Evolutionary conservation across 2,888 invertebrate genomes (phyloP).

Genomic region (Thymelicus lineola): DNA sequence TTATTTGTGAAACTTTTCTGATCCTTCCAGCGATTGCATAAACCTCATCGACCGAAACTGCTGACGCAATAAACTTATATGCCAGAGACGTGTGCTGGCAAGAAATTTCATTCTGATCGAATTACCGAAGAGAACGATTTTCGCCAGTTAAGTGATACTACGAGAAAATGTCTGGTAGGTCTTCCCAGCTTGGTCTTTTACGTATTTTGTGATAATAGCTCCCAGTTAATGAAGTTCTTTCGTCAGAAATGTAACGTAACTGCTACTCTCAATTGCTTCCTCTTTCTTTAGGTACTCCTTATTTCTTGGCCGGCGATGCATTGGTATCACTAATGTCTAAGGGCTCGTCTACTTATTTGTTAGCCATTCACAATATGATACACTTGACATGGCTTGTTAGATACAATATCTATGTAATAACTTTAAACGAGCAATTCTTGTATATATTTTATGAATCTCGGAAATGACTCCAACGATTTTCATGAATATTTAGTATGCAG

Average conservation of each 20-base stretch:
- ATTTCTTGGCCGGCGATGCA: too few relatives aligned
- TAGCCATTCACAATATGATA: too few relatives aligned
- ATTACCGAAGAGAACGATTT: constrained; percentile 32
- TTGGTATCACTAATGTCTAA: too few relatives aligned
- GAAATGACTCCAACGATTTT: too few relatives aligned
- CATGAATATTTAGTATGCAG: too few relatives aligned
- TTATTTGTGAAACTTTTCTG: neutral
- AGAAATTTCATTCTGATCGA: constrained; percentile 34
- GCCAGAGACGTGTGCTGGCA: constrained; percentile 32
- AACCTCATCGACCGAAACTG: constrained; percentile 17
- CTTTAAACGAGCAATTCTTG: too few relatives aligned
- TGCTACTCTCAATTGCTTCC: too few relatives aligned
- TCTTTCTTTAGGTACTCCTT: too few relatives aligned
- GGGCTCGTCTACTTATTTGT: too few relatives aligned
- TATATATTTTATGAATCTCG: too few relatives aligned
- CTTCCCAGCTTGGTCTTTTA: constrained; percentile 15
- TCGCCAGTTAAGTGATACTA: constrained; percentile 20
- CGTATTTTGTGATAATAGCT: constrained; percentile 19
- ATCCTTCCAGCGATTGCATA: constrained; percentile 6
- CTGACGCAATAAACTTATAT: constrained; percentile 28
- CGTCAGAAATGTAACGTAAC: neutral
- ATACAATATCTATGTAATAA: too few relatives aligned
- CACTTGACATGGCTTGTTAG: too few relatives aligned
- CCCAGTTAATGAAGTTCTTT: neutral
- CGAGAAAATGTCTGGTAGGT: constrained; percentile 10